phyloP scores from a whole-genome alignment of 2,888 invertebrate species.

The Julus scanicus region DNA sequence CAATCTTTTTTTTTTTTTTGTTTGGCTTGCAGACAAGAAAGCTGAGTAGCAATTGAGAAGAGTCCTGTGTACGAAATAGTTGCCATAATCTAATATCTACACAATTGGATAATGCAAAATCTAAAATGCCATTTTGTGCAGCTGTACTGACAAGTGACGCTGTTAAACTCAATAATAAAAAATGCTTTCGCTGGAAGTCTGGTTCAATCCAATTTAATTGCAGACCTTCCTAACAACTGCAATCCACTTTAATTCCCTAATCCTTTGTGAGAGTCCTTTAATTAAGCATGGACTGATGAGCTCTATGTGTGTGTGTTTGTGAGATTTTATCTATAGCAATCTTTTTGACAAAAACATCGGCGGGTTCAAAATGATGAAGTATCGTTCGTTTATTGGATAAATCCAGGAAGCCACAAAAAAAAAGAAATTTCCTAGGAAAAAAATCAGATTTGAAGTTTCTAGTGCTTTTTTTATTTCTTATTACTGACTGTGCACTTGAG shows the following conservation, averaged over 20 bases:
- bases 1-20: neutral
- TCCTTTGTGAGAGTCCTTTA: slow-evolving; percentile 42
- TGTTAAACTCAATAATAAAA: slow-evolving; percentile 44
- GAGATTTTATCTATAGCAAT: slow-evolving; percentile 47
- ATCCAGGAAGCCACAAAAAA: slow-evolving; percentile 23
- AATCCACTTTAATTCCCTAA: slow-evolving; percentile 47
- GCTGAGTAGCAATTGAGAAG: neutral
- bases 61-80: neutral
- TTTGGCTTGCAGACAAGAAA: neutral
- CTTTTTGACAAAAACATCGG: slow-evolving; percentile 36
- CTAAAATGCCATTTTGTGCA: slow-evolving; percentile 26
- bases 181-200: slow-evolving; percentile 12
- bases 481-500: slow-evolving; percentile 31
- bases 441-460: slow-evolving; percentile 31
- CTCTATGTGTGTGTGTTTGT: slow-evolving; percentile 47
- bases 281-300: slow-evolving; percentile 47
- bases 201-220: slow-evolving; percentile 36
- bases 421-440: neutral
- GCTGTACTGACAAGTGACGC: slow-evolving; percentile 14
- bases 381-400: slow-evolving; percentile 45
- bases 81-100: slow-evolving; percentile 3
- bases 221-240: slow-evolving; percentile 40
- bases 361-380: slow-evolving; percentile 43
- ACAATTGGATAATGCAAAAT: slow-evolving; percentile 41
- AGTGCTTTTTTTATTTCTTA: slow-evolving; percentile 45